Evolutionary conservation across 2,113 vertebrate genomes (phyloP), one percentile per base, ranked within the genome.

Genomic region (Phalacrocorax carbo): DNA sequence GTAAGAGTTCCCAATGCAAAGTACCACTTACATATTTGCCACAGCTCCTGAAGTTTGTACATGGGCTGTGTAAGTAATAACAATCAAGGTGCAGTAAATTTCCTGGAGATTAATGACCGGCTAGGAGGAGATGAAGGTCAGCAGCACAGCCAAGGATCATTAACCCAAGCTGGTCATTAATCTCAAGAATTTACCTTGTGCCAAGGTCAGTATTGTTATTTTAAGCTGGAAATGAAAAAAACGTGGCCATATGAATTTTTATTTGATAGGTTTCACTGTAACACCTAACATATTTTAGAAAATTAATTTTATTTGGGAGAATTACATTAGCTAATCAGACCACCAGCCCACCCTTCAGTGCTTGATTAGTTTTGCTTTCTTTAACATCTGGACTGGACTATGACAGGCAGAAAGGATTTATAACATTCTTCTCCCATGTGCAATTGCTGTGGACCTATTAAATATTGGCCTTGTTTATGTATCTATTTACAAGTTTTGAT

Each of bases 121-220:
- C 78, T 94, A 90, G 86, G 87, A 94, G 81, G 83, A 94, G 94
- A 78, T 93, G 94, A 97, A 97, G 96, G 93, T 95, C 97, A 95
- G 87, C 96, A 94, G 85, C 80, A 93, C 82, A 93, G 93, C 88
- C 95, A 96, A 93, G 85, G 93, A 94, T 93, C 95, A 93, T 97
- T 97, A 97, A 96, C 91, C 62, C 90, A 94, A 93, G 77, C 36
- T 94, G 88, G 36, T 73, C 91, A 97, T 97, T 96, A 97, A 98
- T 98, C 94, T 96, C 90, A 69, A 86, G 49, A 94, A 96, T 91
- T 92, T 96, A 94, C 54, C 86, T 64, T 22, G 27, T 90, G 77
- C 42, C 91, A 88, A 97, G 75, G 51, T 95, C 66, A 72, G 65
- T 89, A 90, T 81, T 92, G 77, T 88, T 96, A 93, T 92, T 95